These are phyloP conservation scores for Achatina immaculata DNA, from an alignment of 1,140 invertebrate species.

Conservation along the genomic window DNA sequence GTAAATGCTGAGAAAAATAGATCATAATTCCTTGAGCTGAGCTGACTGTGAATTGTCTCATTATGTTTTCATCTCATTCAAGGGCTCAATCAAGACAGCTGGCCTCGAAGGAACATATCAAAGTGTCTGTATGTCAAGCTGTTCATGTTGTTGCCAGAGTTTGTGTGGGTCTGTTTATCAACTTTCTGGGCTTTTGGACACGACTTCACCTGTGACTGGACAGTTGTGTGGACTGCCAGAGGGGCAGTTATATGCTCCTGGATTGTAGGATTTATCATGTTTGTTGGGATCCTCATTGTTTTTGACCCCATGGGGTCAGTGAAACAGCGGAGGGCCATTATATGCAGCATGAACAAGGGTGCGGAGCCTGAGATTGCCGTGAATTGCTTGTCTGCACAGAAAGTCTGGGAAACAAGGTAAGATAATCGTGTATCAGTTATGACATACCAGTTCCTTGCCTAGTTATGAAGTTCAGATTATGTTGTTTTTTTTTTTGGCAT, in stretches of 20 bases:
- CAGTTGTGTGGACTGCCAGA: conserved; percentile 56
- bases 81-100: conserved; percentile 68
- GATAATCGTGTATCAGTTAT: neutral
- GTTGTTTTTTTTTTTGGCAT: too few species aligned
- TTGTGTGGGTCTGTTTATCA: conserved; percentile 83
- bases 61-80: neutral
- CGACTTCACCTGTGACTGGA: conserved; percentile 53
- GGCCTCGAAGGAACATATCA: conserved; percentile 66
- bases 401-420: conserved; percentile 74
- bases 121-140: conserved; percentile 69
- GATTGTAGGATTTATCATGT: conserved; percentile 81
- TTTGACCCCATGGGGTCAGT: conserved; percentile 81
- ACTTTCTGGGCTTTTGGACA: conserved; percentile 82
- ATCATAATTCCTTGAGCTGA: too few species aligned
- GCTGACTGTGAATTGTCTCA: neutral
- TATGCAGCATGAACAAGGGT: neutral
- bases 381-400: conserved; percentile 35
- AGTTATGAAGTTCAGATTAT: too few species aligned
- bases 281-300: conserved; percentile 82
- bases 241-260: conserved; percentile 85
- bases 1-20: too few species aligned
- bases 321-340: conserved; percentile 23
- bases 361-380: neutral
- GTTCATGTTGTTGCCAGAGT: conserved; percentile 81
- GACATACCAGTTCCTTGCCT: too few species aligned